These are phyloP conservation scores for Morinoia aosen DNA, from an alignment of 2,888 invertebrate genomes.

Conservation along the genomic window DNA sequence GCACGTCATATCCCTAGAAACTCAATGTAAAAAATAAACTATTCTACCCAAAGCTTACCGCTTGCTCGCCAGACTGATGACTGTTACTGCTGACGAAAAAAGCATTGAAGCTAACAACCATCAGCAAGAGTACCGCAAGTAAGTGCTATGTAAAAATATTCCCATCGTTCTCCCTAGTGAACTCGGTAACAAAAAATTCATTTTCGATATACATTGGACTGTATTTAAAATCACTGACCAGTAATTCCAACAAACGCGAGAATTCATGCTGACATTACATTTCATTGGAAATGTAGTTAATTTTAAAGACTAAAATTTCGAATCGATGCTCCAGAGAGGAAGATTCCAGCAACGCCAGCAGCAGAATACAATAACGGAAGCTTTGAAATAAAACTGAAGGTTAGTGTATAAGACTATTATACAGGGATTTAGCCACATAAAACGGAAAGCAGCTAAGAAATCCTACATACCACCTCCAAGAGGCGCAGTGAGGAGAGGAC, in stretches of 20 bases:
- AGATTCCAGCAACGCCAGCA: background rate
- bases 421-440: too few relatives aligned
- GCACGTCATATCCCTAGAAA: background rate
- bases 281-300: background rate
- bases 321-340: background rate
- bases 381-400: background rate
- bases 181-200: background rate
- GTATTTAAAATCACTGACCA: background rate
- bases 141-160: background rate
- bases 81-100: background rate
- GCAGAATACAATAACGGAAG: background rate
- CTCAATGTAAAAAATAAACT: background rate
- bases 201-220: background rate
- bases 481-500: too few relatives aligned
- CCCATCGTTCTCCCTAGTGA: background rate
- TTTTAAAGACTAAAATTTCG: background rate
- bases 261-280: background rate
- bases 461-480: too few relatives aligned
- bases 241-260: background rate
- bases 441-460: too few relatives aligned
- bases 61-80: background rate
- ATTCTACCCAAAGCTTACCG: background rate
- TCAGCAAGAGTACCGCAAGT: background rate
- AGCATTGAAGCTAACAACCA: background rate
- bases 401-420: too few relatives aligned